These are phyloP conservation scores for Bradynema listronoti DNA, from an alignment of 1,140 invertebrate species.

Conservation along the genomic window DNA sequence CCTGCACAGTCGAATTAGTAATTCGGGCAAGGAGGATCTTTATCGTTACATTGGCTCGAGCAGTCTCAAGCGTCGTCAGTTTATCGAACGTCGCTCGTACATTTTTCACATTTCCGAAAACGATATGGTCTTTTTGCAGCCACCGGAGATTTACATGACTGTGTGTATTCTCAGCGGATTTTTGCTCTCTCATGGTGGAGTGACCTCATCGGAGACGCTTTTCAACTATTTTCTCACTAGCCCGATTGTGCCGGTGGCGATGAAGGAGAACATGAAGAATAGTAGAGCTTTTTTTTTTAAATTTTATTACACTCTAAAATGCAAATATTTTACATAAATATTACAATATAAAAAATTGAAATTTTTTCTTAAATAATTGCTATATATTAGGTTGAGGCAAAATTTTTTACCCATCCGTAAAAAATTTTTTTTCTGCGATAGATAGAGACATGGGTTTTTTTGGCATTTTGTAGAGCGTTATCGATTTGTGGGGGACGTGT, in stretches of 20 bases:
- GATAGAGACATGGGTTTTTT: no score
- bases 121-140: conserved; percentile 47
- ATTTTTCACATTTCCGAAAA: conserved; percentile 47
- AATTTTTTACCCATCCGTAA: neutral
- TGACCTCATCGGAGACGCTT: conserved; percentile 49
- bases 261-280: conserved; percentile 39
- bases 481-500: no score
- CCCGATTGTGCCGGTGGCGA: conserved; percentile 30
- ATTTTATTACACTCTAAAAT: conserved; percentile 4
- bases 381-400: neutral
- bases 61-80: conserved; percentile 52
- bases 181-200: conserved; percentile 50
- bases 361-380: neutral
- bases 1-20: conserved; percentile 57
- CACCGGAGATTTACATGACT: conserved; percentile 45
- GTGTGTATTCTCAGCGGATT: conserved; percentile 29
- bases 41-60: conserved; percentile 57
- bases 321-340: neutral
- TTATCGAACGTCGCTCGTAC: conserved; percentile 55
- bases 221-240: conserved; percentile 48
- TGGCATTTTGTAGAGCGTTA: no score
- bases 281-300: conserved; percentile 23
- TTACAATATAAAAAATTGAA: neutral
- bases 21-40: conserved; percentile 52
- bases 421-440: neutral